These are phyloP conservation scores for Leiothrix lutea DNA, from an alignment of 2,113 vertebrate genomes.

Conservation along the genomic window DNA sequence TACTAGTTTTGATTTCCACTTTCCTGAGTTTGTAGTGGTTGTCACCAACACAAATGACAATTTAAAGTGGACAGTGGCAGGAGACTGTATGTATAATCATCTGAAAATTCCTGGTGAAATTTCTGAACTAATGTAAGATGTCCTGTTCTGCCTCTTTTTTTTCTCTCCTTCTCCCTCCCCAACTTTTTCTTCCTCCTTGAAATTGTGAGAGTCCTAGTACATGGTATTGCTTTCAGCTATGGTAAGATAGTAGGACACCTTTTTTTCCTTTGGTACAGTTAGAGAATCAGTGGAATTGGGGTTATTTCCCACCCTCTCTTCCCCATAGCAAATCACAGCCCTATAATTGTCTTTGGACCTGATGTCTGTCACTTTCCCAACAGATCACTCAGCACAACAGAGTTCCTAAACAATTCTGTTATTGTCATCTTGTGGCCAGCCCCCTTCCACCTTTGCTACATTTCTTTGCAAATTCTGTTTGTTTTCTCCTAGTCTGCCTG, in stretches of 20 bases:
- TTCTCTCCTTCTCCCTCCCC: not conserved
- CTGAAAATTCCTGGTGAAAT: not conserved
- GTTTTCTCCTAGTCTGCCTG: not conserved
- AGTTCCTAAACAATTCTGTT: not conserved
- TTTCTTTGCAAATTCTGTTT: not conserved
- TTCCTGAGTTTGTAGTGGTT: not conserved
- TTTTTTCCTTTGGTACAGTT: not conserved
- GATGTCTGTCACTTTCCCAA: not conserved
- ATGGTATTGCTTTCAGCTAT: not conserved
- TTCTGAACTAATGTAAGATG: not conserved
- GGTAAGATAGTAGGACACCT: not conserved
- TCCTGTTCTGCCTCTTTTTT: not conserved
- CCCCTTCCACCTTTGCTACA: not conserved
- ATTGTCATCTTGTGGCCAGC: not conserved
- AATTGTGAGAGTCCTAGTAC: not conserved
- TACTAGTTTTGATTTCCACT: not conserved
- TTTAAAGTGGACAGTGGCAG: not conserved
- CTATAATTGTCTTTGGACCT: not conserved
- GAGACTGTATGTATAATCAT: not conserved
- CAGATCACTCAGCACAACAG: not conserved
- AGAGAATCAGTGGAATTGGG: not conserved
- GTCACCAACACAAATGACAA: not conserved
- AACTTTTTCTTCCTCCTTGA: not conserved
- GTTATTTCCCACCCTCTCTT: not conserved
- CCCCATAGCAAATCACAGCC: not conserved